These are phyloP conservation scores for Anagrus nilaparvatae DNA, from an alignment of 1,140 invertebrate genomes.

Conservation along the genomic window DNA sequence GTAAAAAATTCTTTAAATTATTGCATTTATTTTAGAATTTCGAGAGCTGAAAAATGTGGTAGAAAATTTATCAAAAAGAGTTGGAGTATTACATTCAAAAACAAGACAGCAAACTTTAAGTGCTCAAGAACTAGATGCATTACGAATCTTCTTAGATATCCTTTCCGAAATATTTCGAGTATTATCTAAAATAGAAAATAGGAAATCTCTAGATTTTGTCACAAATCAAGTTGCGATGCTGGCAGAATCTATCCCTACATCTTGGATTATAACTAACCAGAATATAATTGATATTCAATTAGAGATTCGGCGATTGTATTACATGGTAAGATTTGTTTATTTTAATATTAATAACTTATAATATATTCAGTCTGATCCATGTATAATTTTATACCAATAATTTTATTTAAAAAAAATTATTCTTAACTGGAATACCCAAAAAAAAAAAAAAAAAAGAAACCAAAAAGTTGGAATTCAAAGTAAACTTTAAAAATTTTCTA, in stretches of 20 bases:
- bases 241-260: neutral
- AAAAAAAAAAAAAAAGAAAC: no score
- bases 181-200: neutral
- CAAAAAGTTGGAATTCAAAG: no score
- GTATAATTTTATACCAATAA: no score
- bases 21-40: neutral
- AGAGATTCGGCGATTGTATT: neutral
- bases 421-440: no score
- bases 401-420: no score
- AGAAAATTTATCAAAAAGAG: neutral
- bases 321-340: constrained; percentile 3
- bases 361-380: no score
- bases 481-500: no score
- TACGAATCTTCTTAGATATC: neutral
- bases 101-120: neutral
- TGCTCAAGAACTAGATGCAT: neutral
- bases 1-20: neutral
- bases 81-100: no score
- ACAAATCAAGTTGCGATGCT: neutral
- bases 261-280: neutral
- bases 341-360: no score
- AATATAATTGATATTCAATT: neutral
- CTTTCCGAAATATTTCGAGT: neutral
- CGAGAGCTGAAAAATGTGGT: neutral
- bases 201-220: neutral